Percentiles rank a stretch among this genome's conserved stretches.
Evolutionary conservation across 2,888 invertebrate genomes (phyloP).

Genomic region (Hypselothyrea guttata): DNA sequence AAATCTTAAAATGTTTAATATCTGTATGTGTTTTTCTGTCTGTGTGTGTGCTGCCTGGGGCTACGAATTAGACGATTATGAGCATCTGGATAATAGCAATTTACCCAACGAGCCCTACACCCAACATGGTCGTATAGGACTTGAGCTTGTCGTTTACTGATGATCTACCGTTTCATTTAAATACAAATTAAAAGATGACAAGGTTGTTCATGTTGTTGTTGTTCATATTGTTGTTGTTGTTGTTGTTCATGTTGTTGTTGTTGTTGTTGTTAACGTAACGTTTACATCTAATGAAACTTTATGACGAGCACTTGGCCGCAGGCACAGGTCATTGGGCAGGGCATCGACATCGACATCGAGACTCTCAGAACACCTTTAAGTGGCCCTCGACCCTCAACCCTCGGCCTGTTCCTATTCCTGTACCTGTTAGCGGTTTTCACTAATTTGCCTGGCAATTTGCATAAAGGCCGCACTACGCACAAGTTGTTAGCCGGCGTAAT

Average conservation of each 20-base stretch:
- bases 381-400: conserved; percentile 16
- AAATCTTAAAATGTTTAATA: background rate
- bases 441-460: conserved; percentile 75
- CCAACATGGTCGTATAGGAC: too few species aligned
- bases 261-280: conserved; percentile 42
- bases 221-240: conserved; percentile 11
- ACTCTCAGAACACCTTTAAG: conserved; percentile 47
- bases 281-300: conserved; percentile 73
- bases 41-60: conserved; percentile 13
- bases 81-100: conserved; percentile 47
- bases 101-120: conserved; percentile 26
- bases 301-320: conserved; percentile 58
- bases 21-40: background rate
- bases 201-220: conserved; percentile 24
- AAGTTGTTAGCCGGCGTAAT: conserved; percentile 72
- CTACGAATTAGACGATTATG: conserved; percentile 39
- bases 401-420: too few species aligned
- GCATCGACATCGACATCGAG: too few species aligned
- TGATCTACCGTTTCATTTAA: conserved; percentile 69
- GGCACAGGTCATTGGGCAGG: conserved; percentile 40
- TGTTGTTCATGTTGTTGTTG: conserved; percentile 34
- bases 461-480: conserved; percentile 68
- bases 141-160: conserved; percentile 18
- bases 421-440: conserved; percentile 55
- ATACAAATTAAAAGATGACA: conserved; percentile 77